Evolutionary conservation across 2,888 invertebrate species (phyloP).

Genomic region (Stomorhina lunata): DNA sequence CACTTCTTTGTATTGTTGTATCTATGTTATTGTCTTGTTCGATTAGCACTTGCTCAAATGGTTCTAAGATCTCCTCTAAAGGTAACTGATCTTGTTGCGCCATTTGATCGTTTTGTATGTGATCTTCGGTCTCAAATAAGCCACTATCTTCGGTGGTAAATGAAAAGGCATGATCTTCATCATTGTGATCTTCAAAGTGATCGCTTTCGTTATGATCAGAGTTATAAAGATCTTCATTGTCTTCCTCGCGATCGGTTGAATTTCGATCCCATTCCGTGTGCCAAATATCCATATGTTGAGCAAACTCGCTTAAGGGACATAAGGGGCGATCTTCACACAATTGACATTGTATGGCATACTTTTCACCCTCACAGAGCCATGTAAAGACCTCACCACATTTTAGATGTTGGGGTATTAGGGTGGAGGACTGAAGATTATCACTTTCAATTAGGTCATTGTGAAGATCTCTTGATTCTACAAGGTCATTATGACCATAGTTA

Average conservation of each 20-base stretch:
- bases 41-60: constrained; percentile 63
- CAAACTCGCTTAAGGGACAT: constrained; percentile 73
- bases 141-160: constrained; percentile 25
- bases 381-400: constrained; percentile 74
- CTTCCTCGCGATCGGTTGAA: background rate
- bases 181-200: constrained; percentile 9
- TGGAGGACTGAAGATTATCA: background rate
- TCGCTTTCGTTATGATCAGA: background rate
- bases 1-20: constrained; percentile 3
- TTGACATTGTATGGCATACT: constrained; percentile 74
- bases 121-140: constrained; percentile 18
- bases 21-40: constrained; percentile 41
- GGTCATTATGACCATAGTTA: background rate
- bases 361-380: constrained; percentile 74
- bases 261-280: constrained; percentile 70
- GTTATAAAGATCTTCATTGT: background rate
- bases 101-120: background rate
- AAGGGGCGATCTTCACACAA: constrained; percentile 74
- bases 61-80: constrained; percentile 42
- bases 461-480: background rate
- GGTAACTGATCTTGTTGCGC: background rate
- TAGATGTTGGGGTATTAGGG: constrained; percentile 65
- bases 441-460: background rate
- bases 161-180: constrained; percentile 2
- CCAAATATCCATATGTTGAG: constrained; percentile 75